phyloP scores from a whole-genome alignment of 2,113 vertebrate genomes.

The Nothobranchius furzeri region DNA sequence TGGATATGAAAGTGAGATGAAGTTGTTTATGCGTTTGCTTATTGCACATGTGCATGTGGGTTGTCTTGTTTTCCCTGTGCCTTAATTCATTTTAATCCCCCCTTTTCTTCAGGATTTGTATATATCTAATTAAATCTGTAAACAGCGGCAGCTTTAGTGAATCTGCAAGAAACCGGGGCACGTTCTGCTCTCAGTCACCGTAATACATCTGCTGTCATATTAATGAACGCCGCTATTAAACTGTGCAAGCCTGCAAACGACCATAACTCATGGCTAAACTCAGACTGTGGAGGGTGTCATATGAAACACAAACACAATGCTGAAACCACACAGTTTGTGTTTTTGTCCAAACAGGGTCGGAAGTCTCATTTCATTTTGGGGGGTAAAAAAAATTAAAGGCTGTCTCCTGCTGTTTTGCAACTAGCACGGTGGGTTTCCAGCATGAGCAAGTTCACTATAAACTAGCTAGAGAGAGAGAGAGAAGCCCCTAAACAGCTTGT shows the following conservation, averaged over 20 bases:
- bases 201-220: conserved; percentile 50
- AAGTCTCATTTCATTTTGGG: too few relatives aligned
- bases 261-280: conserved; percentile 12
- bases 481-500: too few relatives aligned
- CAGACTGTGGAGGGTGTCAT: neutral
- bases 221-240: conserved; percentile 26
- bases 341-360: too few relatives aligned
- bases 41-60: conserved; percentile 6
- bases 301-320: neutral
- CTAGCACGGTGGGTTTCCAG: too few relatives aligned
- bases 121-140: conserved; percentile 71
- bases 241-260: neutral
- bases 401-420: too few relatives aligned
- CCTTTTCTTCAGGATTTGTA: conserved; percentile 64
- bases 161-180: conserved; percentile 39
- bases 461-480: too few relatives aligned
- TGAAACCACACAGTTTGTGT: neutral
- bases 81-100: conserved; percentile 65
- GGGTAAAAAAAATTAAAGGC: too few relatives aligned
- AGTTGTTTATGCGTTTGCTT: conserved; percentile 1
- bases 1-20: conserved; percentile 7
- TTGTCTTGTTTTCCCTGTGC: conserved; percentile 23
- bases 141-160: conserved; percentile 52
- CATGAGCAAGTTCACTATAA: too few relatives aligned
- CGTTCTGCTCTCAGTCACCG: conserved; percentile 26